Conservation (phyloP, 2,797 vertebrate species). For the Eidolon dupreanum region DNA sequence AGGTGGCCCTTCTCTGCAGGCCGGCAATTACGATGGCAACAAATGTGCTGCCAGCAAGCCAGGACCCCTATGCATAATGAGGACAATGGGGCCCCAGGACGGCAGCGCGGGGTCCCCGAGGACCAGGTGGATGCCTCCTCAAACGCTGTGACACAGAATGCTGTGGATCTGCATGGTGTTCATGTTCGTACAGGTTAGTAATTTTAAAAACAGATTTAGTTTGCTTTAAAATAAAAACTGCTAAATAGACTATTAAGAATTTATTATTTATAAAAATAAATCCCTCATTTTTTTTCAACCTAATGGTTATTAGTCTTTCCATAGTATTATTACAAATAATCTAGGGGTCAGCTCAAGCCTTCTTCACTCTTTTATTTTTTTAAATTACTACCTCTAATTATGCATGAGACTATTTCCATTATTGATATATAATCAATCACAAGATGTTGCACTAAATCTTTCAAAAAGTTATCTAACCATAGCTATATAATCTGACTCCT, state of each 20-base stretch:
- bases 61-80: no score
- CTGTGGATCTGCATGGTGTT: background rate
- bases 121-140: no score
- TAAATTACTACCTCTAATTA: background rate
- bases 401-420: background rate
- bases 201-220: background rate
- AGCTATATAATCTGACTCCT: slow-evolving; percentile 28
- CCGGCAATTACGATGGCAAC: no score
- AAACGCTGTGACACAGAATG: background rate
- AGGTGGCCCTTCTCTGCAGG: no score
- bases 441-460: slow-evolving; percentile 27
- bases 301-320: background rate
- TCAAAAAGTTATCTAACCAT: slow-evolving; percentile 7
- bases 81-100: no score
- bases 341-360: background rate
- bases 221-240: background rate
- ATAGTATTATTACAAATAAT: background rate
- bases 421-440: background rate
- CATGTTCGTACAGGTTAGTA: background rate
- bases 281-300: background rate
- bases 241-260: background rate
- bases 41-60: no score
- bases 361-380: background rate
- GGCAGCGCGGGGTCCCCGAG: no score
- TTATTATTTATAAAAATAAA: background rate